Conservation (phyloP, 2,797 vertebrate genomes). For the Sphenodon punctatus region DNA sequence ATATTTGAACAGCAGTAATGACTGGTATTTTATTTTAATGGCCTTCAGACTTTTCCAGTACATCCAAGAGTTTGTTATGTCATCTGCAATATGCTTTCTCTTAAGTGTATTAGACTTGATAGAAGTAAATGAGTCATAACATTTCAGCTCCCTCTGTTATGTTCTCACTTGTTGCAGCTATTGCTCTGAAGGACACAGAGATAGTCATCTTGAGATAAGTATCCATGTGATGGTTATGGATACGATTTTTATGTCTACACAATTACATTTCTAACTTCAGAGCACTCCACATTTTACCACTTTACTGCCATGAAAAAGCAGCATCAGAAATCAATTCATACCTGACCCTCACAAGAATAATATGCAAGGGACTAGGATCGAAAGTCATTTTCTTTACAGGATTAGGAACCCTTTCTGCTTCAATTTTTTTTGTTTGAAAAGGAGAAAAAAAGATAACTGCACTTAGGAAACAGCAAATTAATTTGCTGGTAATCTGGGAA, state of each 20-base stretch:
- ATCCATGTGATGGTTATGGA: slow-evolving; percentile 55
- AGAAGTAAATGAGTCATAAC: slow-evolving; percentile 69
- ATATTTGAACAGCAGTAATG: slow-evolving; percentile 62
- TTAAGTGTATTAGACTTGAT: slow-evolving; percentile 61
- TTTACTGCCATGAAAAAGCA: slow-evolving; percentile 46
- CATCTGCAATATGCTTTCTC: slow-evolving; percentile 47
- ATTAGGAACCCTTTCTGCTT: slow-evolving; percentile 64
- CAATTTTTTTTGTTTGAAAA: slow-evolving; percentile 39
- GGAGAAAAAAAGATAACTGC: slow-evolving; percentile 31
- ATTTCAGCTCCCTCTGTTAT: slow-evolving; percentile 61
- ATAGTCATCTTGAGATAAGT: slow-evolving; percentile 66
- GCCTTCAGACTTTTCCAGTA: slow-evolving; percentile 62
- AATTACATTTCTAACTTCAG: slow-evolving; percentile 69
- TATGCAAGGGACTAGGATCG: slow-evolving; percentile 48
- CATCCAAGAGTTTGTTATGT: slow-evolving; percentile 54
- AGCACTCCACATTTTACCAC: slow-evolving; percentile 67
- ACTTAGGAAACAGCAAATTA: slow-evolving; percentile 38
- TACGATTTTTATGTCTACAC: slow-evolving; percentile 69
- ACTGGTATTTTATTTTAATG: slow-evolving; percentile 70
- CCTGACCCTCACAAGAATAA: slow-evolving; percentile 61
- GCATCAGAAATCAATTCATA: slow-evolving; percentile 67
- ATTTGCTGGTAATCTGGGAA: neutral
- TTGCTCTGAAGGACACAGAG: slow-evolving; percentile 68
- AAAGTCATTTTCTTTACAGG: slow-evolving; percentile 74
- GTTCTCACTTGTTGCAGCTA: slow-evolving; percentile 65